Percentiles rank a stretch among this genome's conserved stretches.
Conservation (phyloP, 1,140 invertebrate species). For the Hylaeus anthracinus region DNA sequence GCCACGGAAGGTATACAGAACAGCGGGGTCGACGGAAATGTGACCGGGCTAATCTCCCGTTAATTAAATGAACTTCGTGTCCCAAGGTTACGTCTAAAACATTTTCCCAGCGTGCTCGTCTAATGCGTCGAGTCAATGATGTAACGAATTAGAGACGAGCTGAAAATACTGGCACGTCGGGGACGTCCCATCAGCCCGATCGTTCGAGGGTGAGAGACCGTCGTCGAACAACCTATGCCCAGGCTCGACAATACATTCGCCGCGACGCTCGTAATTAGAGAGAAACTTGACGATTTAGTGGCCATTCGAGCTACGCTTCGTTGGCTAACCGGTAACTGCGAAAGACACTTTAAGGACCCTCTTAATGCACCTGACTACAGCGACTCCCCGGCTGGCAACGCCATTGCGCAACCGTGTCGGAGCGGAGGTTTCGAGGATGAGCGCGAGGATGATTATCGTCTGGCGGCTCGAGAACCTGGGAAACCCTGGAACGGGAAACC, state of each 20-base stretch:
- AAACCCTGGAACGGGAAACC: constrained; percentile 12
- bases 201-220: constrained; percentile 11
- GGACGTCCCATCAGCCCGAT: not conserved
- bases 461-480: not conserved
- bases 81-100: not conserved
- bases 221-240: not conserved
- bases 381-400: constrained; percentile 1
- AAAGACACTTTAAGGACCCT: constrained; percentile 63
- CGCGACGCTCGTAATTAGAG: constrained; percentile 56
- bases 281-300: constrained; percentile 62
- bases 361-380: constrained; percentile 57
- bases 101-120: not conserved
- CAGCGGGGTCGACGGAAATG: constrained; percentile 52
- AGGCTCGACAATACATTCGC: constrained; percentile 48
- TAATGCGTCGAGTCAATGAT: constrained; percentile 28
- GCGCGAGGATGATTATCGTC: constrained; percentile 22
- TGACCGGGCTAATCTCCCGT: constrained; percentile 66
- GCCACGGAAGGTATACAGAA: constrained; percentile 3
- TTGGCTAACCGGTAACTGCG: constrained; percentile 55
- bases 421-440: constrained; percentile 8
- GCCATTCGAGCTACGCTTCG: constrained; percentile 46
- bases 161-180: constrained; percentile 23
- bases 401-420: constrained; percentile 43
- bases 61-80: constrained; percentile 62
- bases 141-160: constrained; percentile 34